Percentiles rank a stretch among this genome's conserved stretches.
These are phyloP conservation scores for Hydrozoanthus gracilis DNA, from an alignment of 92 coral and sea anemone genomes.

Conservation along the genomic window DNA sequence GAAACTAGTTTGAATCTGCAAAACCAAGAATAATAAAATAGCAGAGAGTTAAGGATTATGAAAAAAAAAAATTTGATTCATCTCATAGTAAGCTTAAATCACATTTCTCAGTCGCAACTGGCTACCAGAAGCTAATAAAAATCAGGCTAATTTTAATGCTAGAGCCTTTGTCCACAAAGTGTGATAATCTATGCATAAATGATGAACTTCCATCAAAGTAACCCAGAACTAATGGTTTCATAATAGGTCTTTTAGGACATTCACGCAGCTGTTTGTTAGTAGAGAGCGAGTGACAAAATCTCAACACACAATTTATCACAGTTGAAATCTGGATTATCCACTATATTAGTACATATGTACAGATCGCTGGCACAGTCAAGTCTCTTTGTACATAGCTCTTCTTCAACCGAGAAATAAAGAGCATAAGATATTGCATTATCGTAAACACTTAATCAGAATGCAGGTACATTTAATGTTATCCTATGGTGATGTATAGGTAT, in stretches of 20 bases:
- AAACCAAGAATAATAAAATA: constrained; percentile 56
- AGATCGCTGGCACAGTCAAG: neutral
- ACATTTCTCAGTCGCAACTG: constrained; percentile 64
- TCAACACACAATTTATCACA: constrained; percentile 50
- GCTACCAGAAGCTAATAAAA: constrained; percentile 61
- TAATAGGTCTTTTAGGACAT: constrained; percentile 87
- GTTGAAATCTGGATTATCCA: constrained; percentile 29
- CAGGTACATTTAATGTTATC: constrained; percentile 74
- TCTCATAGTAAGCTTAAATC: constrained; percentile 46
- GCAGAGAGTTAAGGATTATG: constrained; percentile 51
- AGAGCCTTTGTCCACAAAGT: constrained; percentile 77
- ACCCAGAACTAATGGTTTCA: constrained; percentile 83
- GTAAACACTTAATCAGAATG: constrained; percentile 86
- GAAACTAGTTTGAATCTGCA: constrained; percentile 60
- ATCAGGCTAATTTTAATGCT: constrained; percentile 80
- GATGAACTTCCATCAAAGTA: constrained; percentile 92
- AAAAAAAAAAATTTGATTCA: neutral
- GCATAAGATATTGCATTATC: constrained; percentile 89
- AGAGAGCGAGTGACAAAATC: constrained; percentile 41
- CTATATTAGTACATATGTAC: constrained; percentile 16
- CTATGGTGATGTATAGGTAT: constrained; percentile 88
- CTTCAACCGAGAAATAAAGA: constrained; percentile 62
- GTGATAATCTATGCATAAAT: constrained; percentile 93
- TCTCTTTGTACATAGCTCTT: constrained; percentile 22
- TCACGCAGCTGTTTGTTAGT: constrained; percentile 67